A percentile compares a stretch with the other conserved stretches of the same genome.
These are phyloP conservation scores for Drosophila mayri DNA, from an alignment of 1,140 invertebrate species.

Conservation along the genomic window DNA sequence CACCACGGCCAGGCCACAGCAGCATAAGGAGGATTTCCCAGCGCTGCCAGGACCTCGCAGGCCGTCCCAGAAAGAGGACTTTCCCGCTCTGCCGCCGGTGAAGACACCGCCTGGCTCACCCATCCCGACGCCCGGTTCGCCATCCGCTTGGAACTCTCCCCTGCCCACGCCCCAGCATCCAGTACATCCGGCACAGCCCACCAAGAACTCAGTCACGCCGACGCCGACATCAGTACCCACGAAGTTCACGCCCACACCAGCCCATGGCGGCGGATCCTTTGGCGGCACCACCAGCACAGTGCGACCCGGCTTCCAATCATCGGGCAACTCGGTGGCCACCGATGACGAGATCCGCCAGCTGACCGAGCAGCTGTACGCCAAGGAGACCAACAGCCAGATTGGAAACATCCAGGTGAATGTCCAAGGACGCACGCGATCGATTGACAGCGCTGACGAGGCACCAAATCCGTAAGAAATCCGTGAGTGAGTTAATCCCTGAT, in stretches of 20 bases:
- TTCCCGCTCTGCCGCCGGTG: conserved; percentile 58
- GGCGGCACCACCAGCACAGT: conserved; percentile 60
- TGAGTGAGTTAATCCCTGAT: not conserved
- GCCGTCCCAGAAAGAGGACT: conserved; percentile 74
- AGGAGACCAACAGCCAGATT: conserved; percentile 90
- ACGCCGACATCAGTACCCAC: conserved; percentile 1
- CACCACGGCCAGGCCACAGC: conserved; percentile 59
- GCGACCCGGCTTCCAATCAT: conserved; percentile 63
- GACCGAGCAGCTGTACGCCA: conserved; percentile 89
- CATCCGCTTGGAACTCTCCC: conserved; percentile 65
- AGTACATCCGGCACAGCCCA: conserved; percentile 31
- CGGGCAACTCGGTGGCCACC: conserved; percentile 79
- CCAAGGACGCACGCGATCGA: conserved; percentile 89
- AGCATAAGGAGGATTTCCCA: conserved; percentile 74
- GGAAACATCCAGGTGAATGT: conserved; percentile 89
- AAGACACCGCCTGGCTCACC: conserved; percentile 55
- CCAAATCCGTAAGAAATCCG: conserved; percentile 88
- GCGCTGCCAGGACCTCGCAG: conserved; percentile 63
- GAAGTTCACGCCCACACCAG: conserved; percentile 1
- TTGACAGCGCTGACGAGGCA: conserved; percentile 89
- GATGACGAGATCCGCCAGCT: conserved; percentile 86
- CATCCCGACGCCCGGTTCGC: conserved; percentile 46
- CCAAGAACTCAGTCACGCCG: conserved; percentile 15
- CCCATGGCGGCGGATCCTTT: conserved; percentile 52
- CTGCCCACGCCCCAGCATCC: conserved; percentile 62